phyloP scores from a whole-genome alignment of 2,113 vertebrate genomes.

The Pachyramphus minor region DNA sequence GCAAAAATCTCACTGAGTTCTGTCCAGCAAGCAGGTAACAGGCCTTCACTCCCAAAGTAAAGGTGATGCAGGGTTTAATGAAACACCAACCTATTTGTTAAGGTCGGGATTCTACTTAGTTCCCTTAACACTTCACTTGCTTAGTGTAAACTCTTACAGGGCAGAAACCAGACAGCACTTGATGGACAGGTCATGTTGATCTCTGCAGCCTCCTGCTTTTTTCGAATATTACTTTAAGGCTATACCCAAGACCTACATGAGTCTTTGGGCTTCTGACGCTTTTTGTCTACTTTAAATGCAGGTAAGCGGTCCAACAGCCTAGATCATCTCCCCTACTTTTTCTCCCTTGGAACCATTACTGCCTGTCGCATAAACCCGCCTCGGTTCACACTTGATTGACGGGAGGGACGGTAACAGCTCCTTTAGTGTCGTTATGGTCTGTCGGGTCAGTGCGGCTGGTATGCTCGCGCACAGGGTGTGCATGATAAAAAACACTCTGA shows the following conservation, averaged over 20 bases:
- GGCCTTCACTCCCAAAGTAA: neutral
- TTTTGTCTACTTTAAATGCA: neutral
- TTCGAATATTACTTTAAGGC: neutral
- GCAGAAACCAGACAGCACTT: neutral
- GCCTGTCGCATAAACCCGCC: conserved; percentile 11
- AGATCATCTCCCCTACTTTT: neutral
- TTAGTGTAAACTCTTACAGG: neutral
- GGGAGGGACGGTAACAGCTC: conserved; percentile 18
- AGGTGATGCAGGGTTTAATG: neutral
- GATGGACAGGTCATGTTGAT: neutral
- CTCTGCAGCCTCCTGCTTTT: neutral
- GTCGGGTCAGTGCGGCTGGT: neutral
- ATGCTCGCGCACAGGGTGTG: neutral
- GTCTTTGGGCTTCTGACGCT: neutral
- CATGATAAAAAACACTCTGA: conserved; percentile 13
- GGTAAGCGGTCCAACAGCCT: neutral
- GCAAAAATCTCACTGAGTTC: neutral
- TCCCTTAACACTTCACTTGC: neutral
- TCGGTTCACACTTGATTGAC: conserved; percentile 33
- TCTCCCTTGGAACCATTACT: conserved; percentile 1
- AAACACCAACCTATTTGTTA: neutral
- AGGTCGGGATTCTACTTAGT: neutral
- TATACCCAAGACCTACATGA: neutral
- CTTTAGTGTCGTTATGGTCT: conserved; percentile 45
- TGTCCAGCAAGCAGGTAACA: neutral